A percentile compares a stretch with the other conserved stretches of the same genome.
Evolutionary conservation across 2,888 invertebrate species (phyloP).

Genomic region (Pecten maximus): DNA sequence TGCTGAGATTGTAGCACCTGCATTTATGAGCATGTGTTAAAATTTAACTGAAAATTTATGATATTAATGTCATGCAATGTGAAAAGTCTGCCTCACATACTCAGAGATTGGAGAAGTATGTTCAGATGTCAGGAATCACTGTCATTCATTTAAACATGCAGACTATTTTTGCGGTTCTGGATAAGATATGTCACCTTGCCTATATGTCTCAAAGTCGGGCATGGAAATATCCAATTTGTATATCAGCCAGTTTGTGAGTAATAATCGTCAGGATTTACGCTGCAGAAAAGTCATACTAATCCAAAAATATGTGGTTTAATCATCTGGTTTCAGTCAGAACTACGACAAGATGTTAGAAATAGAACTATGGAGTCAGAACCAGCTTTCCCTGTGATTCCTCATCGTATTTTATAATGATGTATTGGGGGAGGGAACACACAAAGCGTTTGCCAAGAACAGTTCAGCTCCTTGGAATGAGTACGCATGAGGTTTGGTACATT

Average conservation of each 20-base stretch:
- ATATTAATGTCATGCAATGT: too few relatives aligned
- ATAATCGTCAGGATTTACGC: neutral
- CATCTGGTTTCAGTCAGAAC: neutral
- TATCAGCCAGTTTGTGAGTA: conserved; percentile 7
- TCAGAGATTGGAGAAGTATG: too few relatives aligned
- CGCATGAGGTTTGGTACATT: conserved; percentile 12
- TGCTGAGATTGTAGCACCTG: too few relatives aligned
- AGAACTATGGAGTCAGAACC: neutral
- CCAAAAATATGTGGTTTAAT: neutral
- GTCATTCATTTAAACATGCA: neutral
- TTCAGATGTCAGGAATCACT: neutral
- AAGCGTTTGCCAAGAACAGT: conserved; percentile 16
- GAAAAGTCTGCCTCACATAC: too few relatives aligned
- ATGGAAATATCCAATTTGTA: neutral
- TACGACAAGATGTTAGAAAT: neutral
- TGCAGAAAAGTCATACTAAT: neutral
- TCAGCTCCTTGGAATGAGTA: neutral
- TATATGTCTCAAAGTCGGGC: neutral
- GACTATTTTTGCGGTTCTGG: neutral
- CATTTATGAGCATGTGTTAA: too few relatives aligned
- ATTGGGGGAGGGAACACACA: neutral
- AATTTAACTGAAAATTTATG: too few relatives aligned
- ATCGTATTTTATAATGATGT: neutral
- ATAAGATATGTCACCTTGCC: neutral
- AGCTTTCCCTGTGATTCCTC: neutral